Conservation (phyloP, 92 coral and sea anemone genomes). For the Palythoa grandis region DNA sequence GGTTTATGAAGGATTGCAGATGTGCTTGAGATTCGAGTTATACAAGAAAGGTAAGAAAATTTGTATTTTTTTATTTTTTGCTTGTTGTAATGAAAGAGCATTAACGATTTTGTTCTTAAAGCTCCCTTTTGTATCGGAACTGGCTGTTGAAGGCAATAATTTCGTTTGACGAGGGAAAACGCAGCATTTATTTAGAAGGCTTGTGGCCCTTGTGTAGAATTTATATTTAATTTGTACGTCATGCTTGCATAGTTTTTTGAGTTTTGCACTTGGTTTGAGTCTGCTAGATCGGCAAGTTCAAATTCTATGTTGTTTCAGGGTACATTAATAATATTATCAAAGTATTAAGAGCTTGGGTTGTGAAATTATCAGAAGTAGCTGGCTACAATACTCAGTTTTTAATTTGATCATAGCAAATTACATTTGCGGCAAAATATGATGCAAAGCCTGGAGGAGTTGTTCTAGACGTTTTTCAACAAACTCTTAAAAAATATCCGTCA, state of each 20-base stretch:
- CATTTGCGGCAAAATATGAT: no score
- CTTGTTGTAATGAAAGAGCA: background rate
- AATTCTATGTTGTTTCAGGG: background rate
- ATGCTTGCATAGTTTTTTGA: no score
- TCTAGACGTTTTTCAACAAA: no score
- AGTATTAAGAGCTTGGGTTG: no score
- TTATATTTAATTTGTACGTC: no score
- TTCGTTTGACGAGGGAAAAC: background rate
- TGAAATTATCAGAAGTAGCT: no score
- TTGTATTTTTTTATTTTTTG: background rate
- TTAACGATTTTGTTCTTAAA: background rate
- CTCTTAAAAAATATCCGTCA: no score
- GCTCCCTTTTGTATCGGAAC: background rate
- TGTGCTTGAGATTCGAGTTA: slow-evolving; percentile 28
- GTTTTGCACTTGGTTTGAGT: no score
- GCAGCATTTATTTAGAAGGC: background rate
- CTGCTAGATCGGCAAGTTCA: background rate
- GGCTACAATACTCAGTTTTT: no score
- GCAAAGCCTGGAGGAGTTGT: no score
- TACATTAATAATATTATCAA: no score
- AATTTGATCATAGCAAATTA: no score
- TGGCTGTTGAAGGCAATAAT: background rate
- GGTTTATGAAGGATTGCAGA: background rate
- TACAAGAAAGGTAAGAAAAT: slow-evolving; percentile 10
- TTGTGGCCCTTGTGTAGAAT: background rate